These are phyloP conservation scores for Atopsyche davidsoni DNA, from an alignment of 1,140 invertebrate species.

Conservation along the genomic window DNA sequence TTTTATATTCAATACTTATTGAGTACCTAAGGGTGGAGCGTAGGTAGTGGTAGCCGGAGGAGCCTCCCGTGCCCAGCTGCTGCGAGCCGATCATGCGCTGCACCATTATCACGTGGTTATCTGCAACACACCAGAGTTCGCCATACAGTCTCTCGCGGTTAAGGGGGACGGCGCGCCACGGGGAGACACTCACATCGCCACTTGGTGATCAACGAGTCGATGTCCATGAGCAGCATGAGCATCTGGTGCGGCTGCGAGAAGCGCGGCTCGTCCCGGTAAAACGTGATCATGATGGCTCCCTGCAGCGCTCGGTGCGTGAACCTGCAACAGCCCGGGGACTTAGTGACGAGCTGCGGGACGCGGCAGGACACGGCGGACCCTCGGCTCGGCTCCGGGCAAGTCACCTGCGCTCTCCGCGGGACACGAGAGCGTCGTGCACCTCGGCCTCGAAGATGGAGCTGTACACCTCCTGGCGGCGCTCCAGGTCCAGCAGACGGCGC, in stretches of 20 bases:
- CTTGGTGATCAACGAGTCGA: conserved; percentile 97
- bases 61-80: conserved; percentile 94
- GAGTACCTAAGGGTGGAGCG: conserved; percentile 97
- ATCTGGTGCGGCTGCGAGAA: conserved; percentile 97
- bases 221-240: conserved; percentile 90
- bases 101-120: conserved; percentile 98
- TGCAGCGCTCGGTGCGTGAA: conserved; percentile 88
- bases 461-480: conserved; percentile 76
- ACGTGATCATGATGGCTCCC: conserved; percentile 95
- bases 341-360: no score
- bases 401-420: conserved; percentile 71
- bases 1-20: conserved; percentile 21
- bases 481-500: conserved; percentile 64
- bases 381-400: background rate
- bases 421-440: conserved; percentile 73
- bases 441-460: conserved; percentile 81
- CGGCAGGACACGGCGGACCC: no score
- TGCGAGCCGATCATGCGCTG: conserved; percentile 98
- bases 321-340: conserved; percentile 49
- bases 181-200: conserved; percentile 85
- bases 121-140: no score
- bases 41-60: conserved; percentile 96
- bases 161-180: no score
- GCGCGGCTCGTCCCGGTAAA: conserved; percentile 92
- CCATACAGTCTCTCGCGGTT: no score